Percentiles rank a stretch among this genome's conserved stretches.
These are phyloP conservation scores for Helicoverpa armigera DNA, from an alignment of 1,140 invertebrate species.

Conservation along the genomic window DNA sequence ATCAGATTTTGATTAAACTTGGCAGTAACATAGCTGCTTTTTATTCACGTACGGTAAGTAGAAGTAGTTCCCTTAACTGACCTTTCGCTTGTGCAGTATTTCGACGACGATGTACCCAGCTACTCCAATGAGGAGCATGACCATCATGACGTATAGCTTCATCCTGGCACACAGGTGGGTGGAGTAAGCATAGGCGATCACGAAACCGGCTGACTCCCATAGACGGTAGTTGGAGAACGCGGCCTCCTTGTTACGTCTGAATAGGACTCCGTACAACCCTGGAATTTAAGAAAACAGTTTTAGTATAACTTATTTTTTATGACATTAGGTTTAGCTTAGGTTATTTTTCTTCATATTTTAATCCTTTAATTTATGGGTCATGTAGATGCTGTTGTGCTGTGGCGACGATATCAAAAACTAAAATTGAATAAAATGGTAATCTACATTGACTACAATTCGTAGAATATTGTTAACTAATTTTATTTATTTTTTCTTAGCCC, in stretches of 20 bases:
- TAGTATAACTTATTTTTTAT: neutral
- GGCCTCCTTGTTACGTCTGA: constrained; percentile 96
- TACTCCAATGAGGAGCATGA: constrained; percentile 92
- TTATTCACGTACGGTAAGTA: too few relatives aligned
- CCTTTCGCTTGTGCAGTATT: constrained; percentile 92
- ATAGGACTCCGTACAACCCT: constrained; percentile 97
- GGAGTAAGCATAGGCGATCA: constrained; percentile 96
- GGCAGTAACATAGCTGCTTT: too few relatives aligned
- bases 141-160: constrained; percentile 96
- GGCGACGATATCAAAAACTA: too few relatives aligned
- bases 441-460: too few relatives aligned
- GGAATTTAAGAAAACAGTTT: constrained; percentile 60
- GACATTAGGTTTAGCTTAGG: too few relatives aligned
- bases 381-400: too few relatives aligned
- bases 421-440: too few relatives aligned
- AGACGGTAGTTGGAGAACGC: constrained; percentile 98
- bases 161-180: constrained; percentile 95
- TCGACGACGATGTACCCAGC: constrained; percentile 94
- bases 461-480: too few relatives aligned
- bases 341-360: too few relatives aligned
- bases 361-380: too few relatives aligned
- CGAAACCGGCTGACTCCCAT: constrained; percentile 97
- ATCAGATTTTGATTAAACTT: neutral
- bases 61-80: too few relatives aligned
- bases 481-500: too few relatives aligned